Base-by-base conservation (phyloP, 64 coral and sea anemone species). In the Stichodactyla mertensii region DNA sequence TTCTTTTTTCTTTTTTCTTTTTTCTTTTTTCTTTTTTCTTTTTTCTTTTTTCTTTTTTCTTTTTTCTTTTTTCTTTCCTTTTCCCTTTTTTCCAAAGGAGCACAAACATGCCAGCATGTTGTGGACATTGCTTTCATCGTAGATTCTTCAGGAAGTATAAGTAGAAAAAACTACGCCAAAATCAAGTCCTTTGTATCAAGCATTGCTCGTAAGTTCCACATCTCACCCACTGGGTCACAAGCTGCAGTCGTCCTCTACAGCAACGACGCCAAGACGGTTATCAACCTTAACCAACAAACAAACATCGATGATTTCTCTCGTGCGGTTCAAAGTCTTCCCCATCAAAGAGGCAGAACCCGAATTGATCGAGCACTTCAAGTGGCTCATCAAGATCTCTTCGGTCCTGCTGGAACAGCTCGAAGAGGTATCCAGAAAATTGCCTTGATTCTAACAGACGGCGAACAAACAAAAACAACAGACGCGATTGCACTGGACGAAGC, bases 361-460 rank as follows among this genome's bases (percentile, higher is more conserved):
- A 90, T 90, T 57, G 89, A 90, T 57, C 69, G 52, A 55, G 89
- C 83, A 6, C 52, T 90, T 20, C 55, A 90, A 23, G 51, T 53
- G 10, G 78, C 78, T 52, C 16, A 81, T 53, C 78, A 81, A 81
- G 64, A 71, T 51, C 23, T 90, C 27, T 90, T 90, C 13, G 67
- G 83, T 61, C 6, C 78, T 11, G 31, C 61, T 26, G 69, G 24
- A 61, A 85, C 51, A 52, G 89, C 89, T 9, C 89, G 89, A 16
- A 51, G 71, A 57, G 83, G 31, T 23, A 66, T 90, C 18, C 83
- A 90, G 10, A 83, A 90, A 58, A 86, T 90, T 10, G 89, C 83
- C 5, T 22, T 90, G n/a, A 58, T 90, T 23, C 52, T 90, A 52
- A 90, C 89, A 52, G 89, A 90, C 15, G 89, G 89, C 10, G 7